phyloP scores from a whole-genome alignment of 2,113 vertebrate genomes.

The Scomber scombrus region DNA sequence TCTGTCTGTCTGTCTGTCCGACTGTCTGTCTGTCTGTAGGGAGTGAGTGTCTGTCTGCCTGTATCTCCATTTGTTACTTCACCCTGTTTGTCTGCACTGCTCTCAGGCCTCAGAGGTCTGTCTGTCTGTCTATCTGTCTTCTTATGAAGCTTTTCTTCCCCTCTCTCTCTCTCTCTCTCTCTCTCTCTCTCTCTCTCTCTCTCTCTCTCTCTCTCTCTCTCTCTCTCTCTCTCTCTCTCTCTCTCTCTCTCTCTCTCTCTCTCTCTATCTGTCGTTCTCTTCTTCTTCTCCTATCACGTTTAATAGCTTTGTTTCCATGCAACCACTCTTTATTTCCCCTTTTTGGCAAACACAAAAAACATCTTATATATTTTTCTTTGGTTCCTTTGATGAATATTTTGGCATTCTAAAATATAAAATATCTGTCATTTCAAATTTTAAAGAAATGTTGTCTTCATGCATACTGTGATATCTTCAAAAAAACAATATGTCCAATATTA shows the following conservation, averaged over 20 bases:
- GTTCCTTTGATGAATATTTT: neutral
- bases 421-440: neutral
- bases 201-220: neutral
- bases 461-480: neutral
- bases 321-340: neutral
- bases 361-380: neutral
- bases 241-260: neutral
- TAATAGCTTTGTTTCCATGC: constrained; percentile 62
- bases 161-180: constrained; percentile 12
- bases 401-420: constrained; percentile 17
- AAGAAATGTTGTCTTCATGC: neutral
- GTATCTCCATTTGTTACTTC: constrained; percentile 2
- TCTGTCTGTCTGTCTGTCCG: constrained; percentile 11
- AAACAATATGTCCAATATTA: neutral
- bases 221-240: constrained; percentile 14
- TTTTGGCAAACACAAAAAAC: constrained; percentile 4
- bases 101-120: constrained; percentile 43
- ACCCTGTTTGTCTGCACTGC: constrained; percentile 27
- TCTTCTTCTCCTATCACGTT: constrained; percentile 5
- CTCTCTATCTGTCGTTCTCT: neutral
- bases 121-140: constrained; percentile 50
- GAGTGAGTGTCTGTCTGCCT: constrained; percentile 17
- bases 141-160: neutral
- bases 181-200: constrained; percentile 2
- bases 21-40: constrained; percentile 17